Percentiles rank a stretch among this genome's conserved stretches.
phyloP scores from a whole-genome alignment of 2,888 invertebrate species.

The Drosophila tripunctata region DNA sequence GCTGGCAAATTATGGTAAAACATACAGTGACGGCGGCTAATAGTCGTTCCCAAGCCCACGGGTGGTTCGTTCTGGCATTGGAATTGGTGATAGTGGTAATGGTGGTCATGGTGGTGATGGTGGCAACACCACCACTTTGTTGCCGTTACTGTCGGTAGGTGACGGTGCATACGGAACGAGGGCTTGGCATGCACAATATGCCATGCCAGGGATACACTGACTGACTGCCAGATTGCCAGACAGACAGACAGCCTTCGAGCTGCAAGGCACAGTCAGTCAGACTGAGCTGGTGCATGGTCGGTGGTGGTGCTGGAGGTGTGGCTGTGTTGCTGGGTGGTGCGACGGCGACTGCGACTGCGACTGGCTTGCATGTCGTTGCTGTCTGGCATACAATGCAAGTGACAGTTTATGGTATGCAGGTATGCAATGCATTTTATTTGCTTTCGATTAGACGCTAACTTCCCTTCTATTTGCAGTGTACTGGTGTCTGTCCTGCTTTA shows the following conservation, averaged over 20 bases:
- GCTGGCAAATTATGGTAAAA: constrained; percentile 77
- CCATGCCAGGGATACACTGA: constrained; percentile 31
- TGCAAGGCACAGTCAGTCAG: constrained; percentile 10
- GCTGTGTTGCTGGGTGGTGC: constrained; percentile 7
- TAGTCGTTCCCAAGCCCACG: constrained; percentile 28
- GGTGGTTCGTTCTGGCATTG: constrained; percentile 11
- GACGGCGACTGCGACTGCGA: too few species aligned
- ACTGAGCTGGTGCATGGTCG: constrained; percentile 7
- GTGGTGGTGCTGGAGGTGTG: not conserved
- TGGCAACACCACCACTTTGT: too few species aligned
- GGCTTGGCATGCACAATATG: constrained; percentile 62
- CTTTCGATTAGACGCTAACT: constrained; percentile 70
- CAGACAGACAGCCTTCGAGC: constrained; percentile 18
- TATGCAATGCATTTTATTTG: constrained; percentile 77
- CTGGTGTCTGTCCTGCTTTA: not conserved
- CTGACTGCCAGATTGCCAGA: constrained; percentile 23
- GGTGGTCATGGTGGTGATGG: constrained; percentile 3
- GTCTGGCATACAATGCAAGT: constrained; percentile 60
- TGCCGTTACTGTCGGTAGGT: constrained; percentile 20
- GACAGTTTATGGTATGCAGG: constrained; percentile 78
- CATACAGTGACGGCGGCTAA: constrained; percentile 63
- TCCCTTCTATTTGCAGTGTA: constrained; percentile 1
- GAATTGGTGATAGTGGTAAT: constrained; percentile 3
- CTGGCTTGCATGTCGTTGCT: constrained; percentile 38
- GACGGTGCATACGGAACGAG: constrained; percentile 65